These are phyloP conservation scores for Turnix velox DNA, from an alignment of 2,113 vertebrate species.

Conservation along the genomic window DNA sequence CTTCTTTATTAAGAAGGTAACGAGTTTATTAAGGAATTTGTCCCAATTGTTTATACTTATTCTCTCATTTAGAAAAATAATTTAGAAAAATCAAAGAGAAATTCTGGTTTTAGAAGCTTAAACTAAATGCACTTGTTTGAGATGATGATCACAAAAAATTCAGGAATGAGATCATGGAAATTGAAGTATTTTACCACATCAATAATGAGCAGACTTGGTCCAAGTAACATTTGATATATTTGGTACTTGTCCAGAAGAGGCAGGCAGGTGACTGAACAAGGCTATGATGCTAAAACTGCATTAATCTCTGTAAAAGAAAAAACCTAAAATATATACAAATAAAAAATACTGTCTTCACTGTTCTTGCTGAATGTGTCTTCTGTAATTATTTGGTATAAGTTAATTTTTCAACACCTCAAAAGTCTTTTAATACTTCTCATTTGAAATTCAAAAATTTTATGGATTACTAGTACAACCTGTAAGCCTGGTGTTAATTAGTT, in stretches of 20 bases:
- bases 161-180: neutral
- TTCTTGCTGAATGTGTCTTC: neutral
- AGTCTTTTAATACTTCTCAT: neutral
- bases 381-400: neutral
- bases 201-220: neutral
- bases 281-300: neutral
- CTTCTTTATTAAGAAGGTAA: neutral
- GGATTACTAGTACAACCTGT: neutral
- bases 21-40: neutral
- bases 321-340: neutral
- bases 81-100: neutral
- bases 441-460: neutral
- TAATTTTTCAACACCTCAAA: neutral
- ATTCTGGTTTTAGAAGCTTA: neutral
- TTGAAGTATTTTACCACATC: neutral
- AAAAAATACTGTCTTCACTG: neutral
- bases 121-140: neutral
- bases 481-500: neutral
- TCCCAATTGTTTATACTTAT: neutral
- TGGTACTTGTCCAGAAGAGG: neutral
- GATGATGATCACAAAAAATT: neutral
- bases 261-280: neutral
- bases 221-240: neutral
- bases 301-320: neutral
- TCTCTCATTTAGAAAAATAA: neutral